Conservation (phyloP, 2,113 vertebrate genomes). For the Illadopsis cleaveri region DNA sequence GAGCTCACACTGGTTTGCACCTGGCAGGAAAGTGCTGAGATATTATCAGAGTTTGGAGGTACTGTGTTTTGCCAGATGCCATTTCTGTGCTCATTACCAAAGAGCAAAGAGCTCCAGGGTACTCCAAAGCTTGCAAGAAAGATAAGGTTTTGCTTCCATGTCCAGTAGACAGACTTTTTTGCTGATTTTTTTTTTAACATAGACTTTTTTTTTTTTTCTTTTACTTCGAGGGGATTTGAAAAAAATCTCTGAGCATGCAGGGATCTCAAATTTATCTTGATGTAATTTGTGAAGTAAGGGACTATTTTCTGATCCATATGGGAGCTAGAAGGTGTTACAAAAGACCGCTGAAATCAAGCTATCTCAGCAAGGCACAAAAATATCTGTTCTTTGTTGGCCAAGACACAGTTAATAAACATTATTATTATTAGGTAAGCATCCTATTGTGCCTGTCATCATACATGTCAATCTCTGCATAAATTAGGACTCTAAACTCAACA, state of each 20-base stretch:
- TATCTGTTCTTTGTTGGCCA: constrained; percentile 33
- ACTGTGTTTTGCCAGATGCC: constrained; percentile 13
- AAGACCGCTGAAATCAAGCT: neutral
- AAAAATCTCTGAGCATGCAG: neutral
- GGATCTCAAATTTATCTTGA: neutral
- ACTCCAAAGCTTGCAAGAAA: neutral
- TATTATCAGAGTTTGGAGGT: constrained; percentile 14
- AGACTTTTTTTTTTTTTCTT: neutral
- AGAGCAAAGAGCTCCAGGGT: neutral
- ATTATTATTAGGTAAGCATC: constrained; percentile 20
- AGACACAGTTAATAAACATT: constrained; percentile 29
- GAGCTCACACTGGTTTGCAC: constrained; percentile 26
- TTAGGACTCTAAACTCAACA: neutral
- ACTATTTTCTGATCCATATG: constrained; percentile 27
- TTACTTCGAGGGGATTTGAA: neutral
- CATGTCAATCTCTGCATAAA: neutral
- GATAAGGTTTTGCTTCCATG: neutral
- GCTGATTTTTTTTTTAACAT: neutral
- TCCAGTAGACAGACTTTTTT: neutral
- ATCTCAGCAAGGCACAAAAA: neutral
- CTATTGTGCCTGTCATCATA: constrained; percentile 4
- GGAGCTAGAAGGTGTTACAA: neutral
- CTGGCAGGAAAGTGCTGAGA: constrained; percentile 37
- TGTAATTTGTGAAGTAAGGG: neutral
- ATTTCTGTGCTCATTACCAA: neutral